These are phyloP conservation scores for Erpobdella octoculata DNA, from an alignment of 2,888 invertebrate genomes.

Conservation along the genomic window DNA sequence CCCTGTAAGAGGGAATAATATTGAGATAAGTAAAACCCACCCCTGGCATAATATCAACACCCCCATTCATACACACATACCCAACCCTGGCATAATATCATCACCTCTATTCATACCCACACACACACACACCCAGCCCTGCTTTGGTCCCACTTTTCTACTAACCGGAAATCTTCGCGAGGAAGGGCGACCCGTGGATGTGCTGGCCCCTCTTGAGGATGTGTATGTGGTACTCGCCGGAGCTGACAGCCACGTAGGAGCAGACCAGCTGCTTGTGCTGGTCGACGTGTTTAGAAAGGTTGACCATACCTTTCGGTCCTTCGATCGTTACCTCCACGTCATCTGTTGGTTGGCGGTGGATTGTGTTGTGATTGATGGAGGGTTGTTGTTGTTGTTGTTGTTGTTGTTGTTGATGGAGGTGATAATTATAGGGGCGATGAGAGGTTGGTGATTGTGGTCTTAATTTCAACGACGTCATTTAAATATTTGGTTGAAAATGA, in stretches of 20 bases:
- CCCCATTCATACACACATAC: background rate
- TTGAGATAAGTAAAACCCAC: background rate
- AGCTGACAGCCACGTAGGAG: constrained; percentile 70
- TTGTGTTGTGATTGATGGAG: no score
- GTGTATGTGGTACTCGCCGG: constrained; percentile 89
- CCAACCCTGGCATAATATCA: background rate
- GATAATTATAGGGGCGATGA: background rate
- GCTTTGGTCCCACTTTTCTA: background rate
- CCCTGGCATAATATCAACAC: background rate
- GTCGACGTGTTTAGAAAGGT: constrained; percentile 19
- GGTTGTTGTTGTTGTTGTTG: no score
- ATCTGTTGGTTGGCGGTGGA: background rate
- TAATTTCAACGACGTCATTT: no score
- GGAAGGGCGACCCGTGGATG: constrained; percentile 87
- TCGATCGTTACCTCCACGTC: constrained; percentile 60
- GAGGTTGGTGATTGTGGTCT: no score
- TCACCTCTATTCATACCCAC: background rate
- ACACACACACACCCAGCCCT: background rate
- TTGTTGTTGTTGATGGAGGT: background rate
- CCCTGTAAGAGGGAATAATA: constrained; percentile 57
- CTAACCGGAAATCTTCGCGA: constrained; percentile 68
- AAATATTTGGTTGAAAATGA: no score
- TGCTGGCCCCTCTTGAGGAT: constrained; percentile 87
- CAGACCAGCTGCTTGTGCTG: constrained; percentile 16
- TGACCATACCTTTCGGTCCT: constrained; percentile 59